phyloP scores from a whole-genome alignment of 2,113 vertebrate species.

The Marcusenius ussheri region DNA sequence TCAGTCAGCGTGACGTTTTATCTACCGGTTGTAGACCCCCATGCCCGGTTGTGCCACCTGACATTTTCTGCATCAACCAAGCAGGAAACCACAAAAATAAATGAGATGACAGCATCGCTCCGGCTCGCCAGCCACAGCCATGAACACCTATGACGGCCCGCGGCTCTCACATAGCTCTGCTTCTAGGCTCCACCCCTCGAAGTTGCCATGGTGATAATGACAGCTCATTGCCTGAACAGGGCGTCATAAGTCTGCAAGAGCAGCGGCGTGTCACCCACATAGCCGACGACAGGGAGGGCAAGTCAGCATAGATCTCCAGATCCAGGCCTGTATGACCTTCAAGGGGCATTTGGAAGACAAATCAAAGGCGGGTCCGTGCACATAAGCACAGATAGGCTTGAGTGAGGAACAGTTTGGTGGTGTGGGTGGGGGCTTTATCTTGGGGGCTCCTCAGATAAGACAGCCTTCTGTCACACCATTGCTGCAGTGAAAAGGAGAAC shows the following conservation, averaged over 20 bases:
- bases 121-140: neutral
- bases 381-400: neutral
- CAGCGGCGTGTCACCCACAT: neutral
- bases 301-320: neutral
- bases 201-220: neutral
- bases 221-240: neutral
- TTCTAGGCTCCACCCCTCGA: neutral
- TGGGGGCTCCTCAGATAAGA: neutral
- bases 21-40: neutral
- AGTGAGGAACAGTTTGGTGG: neutral
- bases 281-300: neutral
- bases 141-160: neutral
- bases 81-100: neutral
- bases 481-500: neutral
- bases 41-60: neutral
- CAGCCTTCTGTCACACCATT: neutral
- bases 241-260: neutral
- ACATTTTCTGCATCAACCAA: neutral
- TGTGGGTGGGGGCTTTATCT: neutral
- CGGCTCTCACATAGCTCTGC: neutral
- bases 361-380: neutral
- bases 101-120: neutral
- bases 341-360: neutral
- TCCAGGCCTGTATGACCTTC: neutral
- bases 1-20: neutral